Base-by-base conservation (phyloP, 2,797 vertebrate species). In the Tokudaia tokunoshimensis region DNA sequence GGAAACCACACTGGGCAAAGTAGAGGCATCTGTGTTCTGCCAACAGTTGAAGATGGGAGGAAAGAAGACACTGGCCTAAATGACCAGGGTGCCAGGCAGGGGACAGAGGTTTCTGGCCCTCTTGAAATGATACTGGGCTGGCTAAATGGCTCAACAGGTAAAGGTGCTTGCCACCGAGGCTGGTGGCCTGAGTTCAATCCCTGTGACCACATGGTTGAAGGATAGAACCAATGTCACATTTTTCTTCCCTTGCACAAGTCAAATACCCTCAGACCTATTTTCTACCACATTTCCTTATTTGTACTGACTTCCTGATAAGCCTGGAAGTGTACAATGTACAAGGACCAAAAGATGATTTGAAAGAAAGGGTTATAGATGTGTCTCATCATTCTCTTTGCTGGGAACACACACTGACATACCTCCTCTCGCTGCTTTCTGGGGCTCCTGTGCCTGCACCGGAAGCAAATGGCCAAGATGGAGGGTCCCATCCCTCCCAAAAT, bases 51-150 rank as follows among this genome's bases (percentile, higher is more conserved):
- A 85, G 55, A 37, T 31, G 37, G 15, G 37, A 79, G 57, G 55
- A 72, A 91, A 89, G 70, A 85, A 90, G 44, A 80, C 24, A 41
- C 44, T 59, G 34, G 87, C 52, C 50, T 83, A 90, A 88, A 20
- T 55, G 74, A 41, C 24, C n/a, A 52, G 59, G 14, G 72, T 94
- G 5, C 47, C 26, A 70, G 92, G 17, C n/a, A 86, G 89, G 29
- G 59, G 20, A 12, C 50, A 52, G 14, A 87, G 20, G 20, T 81
- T 88, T 90, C 47, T 59, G 61, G 10, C 12, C 41, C 41, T 91
- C 72, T 82, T 90, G 59, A 78, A 50, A 20, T 82, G 24, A 5
- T n/a, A 22, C 37, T 74, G 24, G 85, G 9, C n/a, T 57, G 6
- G 24, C 34, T 41, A 41, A 29, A 41, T 29, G 70, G n/a, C 85